These are phyloP conservation scores for Acleris holmiana DNA, from an alignment of 2,888 invertebrate species.

Conservation along the genomic window DNA sequence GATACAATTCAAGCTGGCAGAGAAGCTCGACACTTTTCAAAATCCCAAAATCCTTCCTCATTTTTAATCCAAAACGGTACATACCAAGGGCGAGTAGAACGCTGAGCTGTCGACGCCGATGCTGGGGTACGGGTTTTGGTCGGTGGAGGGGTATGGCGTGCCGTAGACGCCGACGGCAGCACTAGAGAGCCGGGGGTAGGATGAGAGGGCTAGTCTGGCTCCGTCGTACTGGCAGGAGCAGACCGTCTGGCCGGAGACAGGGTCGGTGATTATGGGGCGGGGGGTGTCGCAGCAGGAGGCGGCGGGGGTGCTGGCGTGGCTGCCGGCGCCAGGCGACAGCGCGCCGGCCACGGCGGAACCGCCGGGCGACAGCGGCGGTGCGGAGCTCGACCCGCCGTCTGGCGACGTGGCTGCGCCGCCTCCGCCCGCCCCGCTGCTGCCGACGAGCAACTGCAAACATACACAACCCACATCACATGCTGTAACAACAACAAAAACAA, in stretches of 20 bases:
- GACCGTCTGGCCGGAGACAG: constrained; percentile 95
- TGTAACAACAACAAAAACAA: too few relatives aligned
- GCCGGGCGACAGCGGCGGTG: constrained; percentile 89
- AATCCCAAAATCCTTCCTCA: too few relatives aligned
- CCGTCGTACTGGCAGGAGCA: constrained; percentile 98
- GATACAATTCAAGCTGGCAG: not conserved
- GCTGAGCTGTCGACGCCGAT: constrained; percentile 97
- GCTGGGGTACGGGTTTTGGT: constrained; percentile 96
- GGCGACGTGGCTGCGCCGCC: constrained; percentile 91
- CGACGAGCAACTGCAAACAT: constrained; percentile 87
- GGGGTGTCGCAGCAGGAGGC: constrained; percentile 95
- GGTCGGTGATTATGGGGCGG: constrained; percentile 95
- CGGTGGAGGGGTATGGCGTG: constrained; percentile 94
- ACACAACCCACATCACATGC: constrained; percentile 7
- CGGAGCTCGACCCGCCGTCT: constrained; percentile 87
- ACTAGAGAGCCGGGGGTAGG: constrained; percentile 90
- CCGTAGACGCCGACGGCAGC: constrained; percentile 93
- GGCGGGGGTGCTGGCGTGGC: constrained; percentile 80
- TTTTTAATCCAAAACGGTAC: constrained; percentile 66
- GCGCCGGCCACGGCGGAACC: constrained; percentile 87
- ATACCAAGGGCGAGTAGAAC: constrained; percentile 97
- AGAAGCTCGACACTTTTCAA: too few relatives aligned
- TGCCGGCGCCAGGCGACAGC: constrained; percentile 84
- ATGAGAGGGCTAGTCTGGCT: constrained; percentile 91
- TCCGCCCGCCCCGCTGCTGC: constrained; percentile 89